Evolutionary conservation across 2,113 vertebrate genomes (phyloP).

Genomic region (Pomatorhinus ruficollis): DNA sequence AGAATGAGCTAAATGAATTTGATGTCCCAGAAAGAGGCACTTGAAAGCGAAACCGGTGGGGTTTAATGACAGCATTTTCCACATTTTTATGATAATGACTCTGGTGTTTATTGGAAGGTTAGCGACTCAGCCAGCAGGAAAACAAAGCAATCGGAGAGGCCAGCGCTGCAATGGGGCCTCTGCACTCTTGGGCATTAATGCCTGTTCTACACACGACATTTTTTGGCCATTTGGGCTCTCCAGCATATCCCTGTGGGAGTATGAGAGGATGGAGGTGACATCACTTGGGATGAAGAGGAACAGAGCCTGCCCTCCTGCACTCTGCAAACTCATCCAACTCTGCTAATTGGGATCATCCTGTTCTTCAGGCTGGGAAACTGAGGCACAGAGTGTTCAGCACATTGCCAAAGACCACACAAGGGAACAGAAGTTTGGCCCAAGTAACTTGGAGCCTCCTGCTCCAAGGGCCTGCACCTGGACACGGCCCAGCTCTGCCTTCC

Average conservation of each 20-base stretch:
- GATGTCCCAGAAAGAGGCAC: conserved; percentile 65
- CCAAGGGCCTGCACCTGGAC: fast-evolving
- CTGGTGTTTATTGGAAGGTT: conserved; percentile 62
- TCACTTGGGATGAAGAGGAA: background rate
- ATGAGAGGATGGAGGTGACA: background rate
- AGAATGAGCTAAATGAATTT: conserved; percentile 64
- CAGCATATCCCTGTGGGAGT: background rate
- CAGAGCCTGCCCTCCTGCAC: background rate
- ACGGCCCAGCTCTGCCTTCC: background rate
- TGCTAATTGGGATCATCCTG: background rate
- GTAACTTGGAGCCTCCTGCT: background rate
- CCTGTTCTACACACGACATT: background rate
- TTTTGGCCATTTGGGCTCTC: background rate
- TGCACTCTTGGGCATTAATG: background rate
- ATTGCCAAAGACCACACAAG: background rate
- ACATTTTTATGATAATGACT: conserved; percentile 52
- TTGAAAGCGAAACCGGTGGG: conserved; percentile 41
- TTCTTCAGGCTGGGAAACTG: background rate
- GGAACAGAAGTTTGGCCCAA: fast-evolving
- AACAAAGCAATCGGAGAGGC: conserved; percentile 42
- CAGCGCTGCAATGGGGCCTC: background rate
- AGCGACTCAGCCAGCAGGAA: conserved; percentile 22
- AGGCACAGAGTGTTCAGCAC: background rate
- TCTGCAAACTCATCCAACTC: background rate
- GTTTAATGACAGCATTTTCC: conserved; percentile 60